phyloP scores from a whole-genome alignment of 2,113 vertebrate genomes.

The Microcebus griseorufus region DNA sequence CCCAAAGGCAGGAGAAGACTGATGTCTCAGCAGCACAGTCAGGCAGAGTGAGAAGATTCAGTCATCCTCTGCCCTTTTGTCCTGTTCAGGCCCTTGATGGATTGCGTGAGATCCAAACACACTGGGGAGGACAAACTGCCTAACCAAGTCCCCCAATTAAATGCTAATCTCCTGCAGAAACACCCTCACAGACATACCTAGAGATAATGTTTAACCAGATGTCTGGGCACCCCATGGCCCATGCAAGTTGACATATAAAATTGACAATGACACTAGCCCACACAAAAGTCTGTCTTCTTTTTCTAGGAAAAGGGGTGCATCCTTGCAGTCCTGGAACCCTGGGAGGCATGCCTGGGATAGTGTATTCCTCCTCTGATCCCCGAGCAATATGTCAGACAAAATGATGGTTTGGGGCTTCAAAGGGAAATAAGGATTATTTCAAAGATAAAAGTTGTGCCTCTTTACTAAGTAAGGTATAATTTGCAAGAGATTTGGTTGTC shows the following conservation, averaged over 20 bases:
- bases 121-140: background rate
- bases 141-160: background rate
- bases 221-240: background rate
- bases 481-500: background rate
- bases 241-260: background rate
- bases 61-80: background rate
- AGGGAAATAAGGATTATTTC: background rate
- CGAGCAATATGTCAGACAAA: background rate
- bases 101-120: background rate
- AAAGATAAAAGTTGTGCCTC: background rate
- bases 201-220: background rate
- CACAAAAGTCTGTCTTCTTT: background rate
- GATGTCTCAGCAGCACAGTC: background rate
- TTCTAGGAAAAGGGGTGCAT: background rate
- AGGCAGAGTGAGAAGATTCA: background rate
- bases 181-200: no score
- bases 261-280: background rate
- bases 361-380: background rate
- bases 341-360: background rate
- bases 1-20: background rate
- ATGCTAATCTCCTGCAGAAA: background rate
- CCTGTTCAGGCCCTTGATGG: background rate
- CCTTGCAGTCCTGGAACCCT: rapidly evolving
- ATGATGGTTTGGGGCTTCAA: background rate
- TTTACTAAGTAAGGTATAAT: background rate